Evolutionary conservation across 2,888 invertebrate species (phyloP).

Genomic region (Congeria kusceri): DNA sequence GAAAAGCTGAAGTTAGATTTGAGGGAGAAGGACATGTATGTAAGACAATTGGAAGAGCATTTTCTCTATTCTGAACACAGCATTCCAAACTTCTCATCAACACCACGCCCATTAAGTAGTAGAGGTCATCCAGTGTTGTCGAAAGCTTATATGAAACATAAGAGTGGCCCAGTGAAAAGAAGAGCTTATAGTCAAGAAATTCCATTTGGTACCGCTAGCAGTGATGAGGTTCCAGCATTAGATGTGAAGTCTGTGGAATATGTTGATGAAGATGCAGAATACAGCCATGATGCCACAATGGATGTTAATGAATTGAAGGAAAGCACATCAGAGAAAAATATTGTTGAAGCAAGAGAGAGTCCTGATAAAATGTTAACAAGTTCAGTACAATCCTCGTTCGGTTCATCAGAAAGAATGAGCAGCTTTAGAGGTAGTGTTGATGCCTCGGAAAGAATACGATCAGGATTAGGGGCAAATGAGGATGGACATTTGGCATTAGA

Average conservation of each 20-base stretch:
- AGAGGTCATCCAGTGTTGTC: constrained; percentile 51
- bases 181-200: constrained; percentile 46
- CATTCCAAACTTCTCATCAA: constrained; percentile 43
- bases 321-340: constrained; percentile 43
- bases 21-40: constrained; percentile 70
- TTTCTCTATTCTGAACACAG: constrained; percentile 56
- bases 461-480: constrained; percentile 59
- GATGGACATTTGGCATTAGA: constrained; percentile 69
- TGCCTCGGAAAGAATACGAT: constrained; percentile 47
- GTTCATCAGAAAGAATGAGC: not conserved
- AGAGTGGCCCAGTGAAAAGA: constrained; percentile 23
- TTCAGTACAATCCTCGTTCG: constrained; percentile 25
- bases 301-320: constrained; percentile 27
- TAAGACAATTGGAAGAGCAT: constrained; percentile 69
- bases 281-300: not conserved
- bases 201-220: constrained; percentile 7
- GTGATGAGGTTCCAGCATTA: not conserved
- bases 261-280: constrained; percentile 9
- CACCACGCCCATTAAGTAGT: constrained; percentile 48
- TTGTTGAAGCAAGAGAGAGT: constrained; percentile 16
- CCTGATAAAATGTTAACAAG: constrained; percentile 33
- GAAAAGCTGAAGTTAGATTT: constrained; percentile 60
- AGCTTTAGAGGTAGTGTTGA: constrained; percentile 28
- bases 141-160: constrained; percentile 35
- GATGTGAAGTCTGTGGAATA: not conserved